phyloP scores from a whole-genome alignment of 2,888 invertebrate genomes.

The Calameuta idolon region DNA sequence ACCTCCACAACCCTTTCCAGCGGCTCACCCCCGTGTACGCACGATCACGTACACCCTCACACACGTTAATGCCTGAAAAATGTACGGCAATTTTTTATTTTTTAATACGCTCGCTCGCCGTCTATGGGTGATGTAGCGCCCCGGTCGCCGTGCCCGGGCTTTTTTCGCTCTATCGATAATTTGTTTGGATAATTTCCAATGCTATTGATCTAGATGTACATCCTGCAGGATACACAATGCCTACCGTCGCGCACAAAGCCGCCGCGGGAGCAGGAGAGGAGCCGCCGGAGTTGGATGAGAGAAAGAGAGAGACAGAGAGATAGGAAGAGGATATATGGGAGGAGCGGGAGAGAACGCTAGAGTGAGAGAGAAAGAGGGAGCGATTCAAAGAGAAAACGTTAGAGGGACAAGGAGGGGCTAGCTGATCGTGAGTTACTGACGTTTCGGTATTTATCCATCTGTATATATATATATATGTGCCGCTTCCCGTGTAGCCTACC shows the following conservation, averaged over 20 bases:
- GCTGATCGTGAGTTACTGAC: slow-evolving; percentile 64
- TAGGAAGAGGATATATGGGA: slow-evolving; percentile 6
- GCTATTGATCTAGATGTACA: slow-evolving; percentile 67
- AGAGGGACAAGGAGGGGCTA: slow-evolving; percentile 26
- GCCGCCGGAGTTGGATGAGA: slow-evolving; percentile 17
- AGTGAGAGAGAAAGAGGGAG: slow-evolving; percentile 22
- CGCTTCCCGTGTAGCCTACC: not conserved
- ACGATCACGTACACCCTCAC: slow-evolving; percentile 34
- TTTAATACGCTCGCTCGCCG: slow-evolving; percentile 59
- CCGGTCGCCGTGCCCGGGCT: slow-evolving; percentile 23
- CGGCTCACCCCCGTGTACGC: slow-evolving; percentile 20
- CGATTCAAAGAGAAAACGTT: slow-evolving; percentile 17
- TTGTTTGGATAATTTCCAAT: slow-evolving; percentile 68
- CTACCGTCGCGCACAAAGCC: slow-evolving; percentile 49
- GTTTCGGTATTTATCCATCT: slow-evolving; percentile 62
- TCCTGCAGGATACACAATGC: slow-evolving; percentile 63
- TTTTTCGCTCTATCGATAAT: slow-evolving; percentile 62
- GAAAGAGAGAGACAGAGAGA: slow-evolving; percentile 16
- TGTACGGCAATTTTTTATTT: slow-evolving; percentile 68
- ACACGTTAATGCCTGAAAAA: slow-evolving; percentile 65
- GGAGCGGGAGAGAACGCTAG: slow-evolving; percentile 25
- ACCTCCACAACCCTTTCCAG: slow-evolving; percentile 12
- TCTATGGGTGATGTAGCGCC: slow-evolving; percentile 18
- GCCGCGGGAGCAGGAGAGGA: slow-evolving; percentile 25
- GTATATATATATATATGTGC: slow-evolving; percentile 21